Base-by-base conservation (phyloP, 1,140 invertebrate species). In the Scaptomyza montana region DNA sequence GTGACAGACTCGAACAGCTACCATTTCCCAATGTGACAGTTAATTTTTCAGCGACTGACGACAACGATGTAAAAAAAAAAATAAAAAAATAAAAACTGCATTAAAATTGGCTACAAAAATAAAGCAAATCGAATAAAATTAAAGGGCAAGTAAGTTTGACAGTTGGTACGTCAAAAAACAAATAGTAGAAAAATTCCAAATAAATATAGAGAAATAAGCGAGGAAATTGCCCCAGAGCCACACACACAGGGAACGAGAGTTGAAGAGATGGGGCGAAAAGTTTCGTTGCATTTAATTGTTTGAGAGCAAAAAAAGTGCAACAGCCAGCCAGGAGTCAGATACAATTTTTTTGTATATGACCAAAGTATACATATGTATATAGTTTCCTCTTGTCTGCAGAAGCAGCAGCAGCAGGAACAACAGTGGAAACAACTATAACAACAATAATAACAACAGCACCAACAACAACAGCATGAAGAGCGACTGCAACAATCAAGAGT, bases 401-500 rank as follows among this genome's bases (percentile, higher is more conserved):
- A 25, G 46, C 50, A 59, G 19, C 16, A 16, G 16, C 21, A 41
- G 30, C 25, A 43, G 2, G 21, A 47, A 61, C 73, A 77, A 47
- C 43, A 25, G 43, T 21, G 21, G 16, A 10, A 61, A 39, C 30
- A 61, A 50, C 28, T 36, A 45, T 28, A 21, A 19, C 30, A 55
- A 33, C 39, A 39, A 4, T 3, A 16, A 45, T 28, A 21, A 19
- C 30, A 55, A 33, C 39, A 39, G 2, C 7, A 16, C 10, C 36
- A 43, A n/a, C 36, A 47, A 30, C 36, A 75, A 50, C 49, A 47
- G 33, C 43, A 39, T 28, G 61, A 43, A 67, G 75, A 72, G 75
- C 72, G 69, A 62, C 65, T 70, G 79, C 76, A 84, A 84, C 80
- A 84, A 84, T 84, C 80, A 84, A 69, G 79, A 77, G 80, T 84